Base-by-base conservation (phyloP, 1,140 invertebrate species). In the Temnothorax longispinosus region DNA sequence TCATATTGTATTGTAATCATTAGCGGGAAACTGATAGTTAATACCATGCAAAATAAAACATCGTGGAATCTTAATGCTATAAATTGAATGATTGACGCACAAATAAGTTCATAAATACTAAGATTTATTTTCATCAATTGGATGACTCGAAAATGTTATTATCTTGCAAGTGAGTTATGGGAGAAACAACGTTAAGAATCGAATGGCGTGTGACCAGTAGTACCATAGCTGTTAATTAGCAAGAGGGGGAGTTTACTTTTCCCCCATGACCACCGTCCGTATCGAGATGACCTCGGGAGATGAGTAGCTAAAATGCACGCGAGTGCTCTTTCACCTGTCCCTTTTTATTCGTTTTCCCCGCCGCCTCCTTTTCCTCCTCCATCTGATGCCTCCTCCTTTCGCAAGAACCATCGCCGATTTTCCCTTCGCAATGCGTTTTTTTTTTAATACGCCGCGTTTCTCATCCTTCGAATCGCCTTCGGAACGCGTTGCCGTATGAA, bases 211-310 rank as follows among this genome's bases (percentile, higher is more conserved):
- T 67, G 54, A 84, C 54, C 41, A 75, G 69, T 84, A 69, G 50
- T 86, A 27, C 27, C 41, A 60, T 13, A 69, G n/a, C 27, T 67
- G 60, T 86, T 86, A 69, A 86, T 80, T 81, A 80, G 44, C 18
- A 50, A 50, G 32, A 27, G 44, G 50, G 52, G 50, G 52, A 86
- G 52, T 82, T 50, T 80, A 67, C 62, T 69, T 69, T 50, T 27
- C 41, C 52, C 3, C 18, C 65, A 60, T 85, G 88, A 85, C 41
- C 71, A 76, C 64, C 78, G 74, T 72, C 78, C 80, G 78, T 64
- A 80, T 87, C 75, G 77, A 89, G 88, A 88, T 89, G 88, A 89
- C 88, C 88, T 89, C 88, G 88, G 38, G 50, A 65, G 67, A 89
- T 87, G 88, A 89, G 54, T 15, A 18, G 18, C 58, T 67, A 47